Conservation (phyloP, 2,888 invertebrate genomes). For the Acholoe squamosa region DNA sequence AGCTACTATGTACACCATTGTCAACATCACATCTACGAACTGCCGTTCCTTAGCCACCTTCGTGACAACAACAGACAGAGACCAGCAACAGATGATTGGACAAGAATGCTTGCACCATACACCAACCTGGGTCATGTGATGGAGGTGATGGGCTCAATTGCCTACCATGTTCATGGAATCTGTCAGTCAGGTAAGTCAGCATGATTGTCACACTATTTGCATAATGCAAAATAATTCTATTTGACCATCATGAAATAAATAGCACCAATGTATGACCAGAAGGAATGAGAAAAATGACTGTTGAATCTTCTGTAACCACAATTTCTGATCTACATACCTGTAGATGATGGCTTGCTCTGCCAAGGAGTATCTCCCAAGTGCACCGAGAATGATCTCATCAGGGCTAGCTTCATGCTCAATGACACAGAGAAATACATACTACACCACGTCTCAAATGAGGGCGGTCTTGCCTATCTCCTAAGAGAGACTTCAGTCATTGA, state of each 20-base stretch:
- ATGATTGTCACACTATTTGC: neutral
- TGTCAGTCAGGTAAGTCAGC: constrained; percentile 26
- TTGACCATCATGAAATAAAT: neutral
- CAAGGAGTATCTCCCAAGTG: neutral
- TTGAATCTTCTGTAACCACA: neutral
- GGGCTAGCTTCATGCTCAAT: neutral
- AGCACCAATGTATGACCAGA: too few species aligned
- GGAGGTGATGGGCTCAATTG: neutral
- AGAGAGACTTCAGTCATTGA: neutral
- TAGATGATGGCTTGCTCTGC: neutral
- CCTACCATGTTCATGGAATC: neutral
- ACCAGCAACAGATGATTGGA: neutral
- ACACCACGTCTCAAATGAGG: neutral
- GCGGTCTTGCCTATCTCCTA: neutral
- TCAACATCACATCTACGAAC: neutral
- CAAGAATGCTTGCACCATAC: neutral
- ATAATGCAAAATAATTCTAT: too few species aligned
- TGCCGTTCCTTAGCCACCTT: neutral
- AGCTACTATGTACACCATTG: neutral
- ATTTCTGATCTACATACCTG: neutral
- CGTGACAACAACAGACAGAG: neutral
- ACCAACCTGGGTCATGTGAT: neutral
- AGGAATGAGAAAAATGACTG: neutral
- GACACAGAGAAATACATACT: neutral
- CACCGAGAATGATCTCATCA: neutral